Base-by-base conservation (phyloP, 2,113 vertebrate genomes). In the Riparia riparia region DNA sequence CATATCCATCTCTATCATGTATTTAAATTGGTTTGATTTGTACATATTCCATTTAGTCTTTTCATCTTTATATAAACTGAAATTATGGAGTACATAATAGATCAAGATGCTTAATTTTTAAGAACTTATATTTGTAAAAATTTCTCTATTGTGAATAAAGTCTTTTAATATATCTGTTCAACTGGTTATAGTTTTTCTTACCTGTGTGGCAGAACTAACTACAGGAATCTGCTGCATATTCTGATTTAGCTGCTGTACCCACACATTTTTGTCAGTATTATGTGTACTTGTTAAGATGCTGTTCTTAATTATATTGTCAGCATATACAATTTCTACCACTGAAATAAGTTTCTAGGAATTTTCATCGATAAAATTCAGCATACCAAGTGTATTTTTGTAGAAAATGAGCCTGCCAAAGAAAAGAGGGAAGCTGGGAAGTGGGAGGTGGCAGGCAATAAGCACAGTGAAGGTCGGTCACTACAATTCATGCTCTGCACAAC, bases 81-180 rank as follows among this genome's bases (percentile, higher is more conserved):
- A 97, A 97, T 98, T 98, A 98, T 97, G 97, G 95, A 98, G 98
- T 98, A 97, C 98, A 98, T 98, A 98, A 98, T 98, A 99, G 98
- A 99, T 98, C 98, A 98, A 99, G 97, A 99, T 98, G 98, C 98
- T 99, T 98, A 99, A 98, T 99, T 99, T 99, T 99, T 99, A 99
- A 99, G 98, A 99, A 99, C 98, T 94, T 99, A 99, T 99, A 99
- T 99, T 99, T 99, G 99, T 99, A 99, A 99, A 97, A 98, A 99
- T 98, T 99, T 99, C 98, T 98, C 98, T 99, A 99, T 99, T 99
- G 99, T 99, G 99, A 99, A 99, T 99, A 99, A 99, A 98, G 98
- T 98, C 98, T 99, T 99, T 99, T 99, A 99, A 98, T 99, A 99
- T 98, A 98, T 96, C 95, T 97, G 93, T 96, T 98, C 92, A 96